Base-by-base conservation (phyloP, 2,797 vertebrate genomes). In the Avahi laniger region DNA sequence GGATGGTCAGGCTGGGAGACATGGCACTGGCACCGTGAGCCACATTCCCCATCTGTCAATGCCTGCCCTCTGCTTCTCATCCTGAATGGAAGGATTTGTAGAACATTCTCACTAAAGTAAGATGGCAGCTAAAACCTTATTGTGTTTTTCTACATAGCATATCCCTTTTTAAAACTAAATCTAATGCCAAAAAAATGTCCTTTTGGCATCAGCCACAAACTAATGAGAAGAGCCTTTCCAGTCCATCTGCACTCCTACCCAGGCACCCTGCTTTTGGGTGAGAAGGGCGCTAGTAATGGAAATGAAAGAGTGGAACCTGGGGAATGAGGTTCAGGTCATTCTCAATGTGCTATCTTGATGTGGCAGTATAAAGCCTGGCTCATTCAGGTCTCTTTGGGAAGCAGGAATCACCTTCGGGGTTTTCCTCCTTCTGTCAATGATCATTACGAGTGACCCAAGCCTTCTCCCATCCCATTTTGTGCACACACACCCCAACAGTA, bases 91-190 rank as follows among this genome's bases (percentile, higher is more conserved):
- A 38, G 24, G 18, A 73, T 81, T 89, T 94, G 48, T 65, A 85
- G 65, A 94, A 88, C 5, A 78, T 2, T 8, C 30, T 69, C 38
- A 57, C 0, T 92, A 63, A 85, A 33, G 5, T 41, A 69, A 52
- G 63, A 57, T 30, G 33, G 22, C n/a, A 75, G 13, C 8, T 88
- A 72, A 96, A 87, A 78, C 7, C 13, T 91, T 61, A 76, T 41
- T 80, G 18, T 67, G 4, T 87, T 83, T 33, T 73, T 18, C 33
- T 67, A 28, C 18, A 61, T 35, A 11, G n/a, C 18, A 30, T 76
- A 67, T 72, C 2, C 46, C 22, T 87, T 72, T 89, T 84, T 72
- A 72, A 95, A 93, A 72, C 24, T 38, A 93, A 86, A 46, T 88
- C 35, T 96, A 87, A 67, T 70, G n/a, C 9, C 41, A 90, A 75